Evolutionary conservation across 1,140 invertebrate species (phyloP), one percentile per base, ranked within the genome.

Genomic region (Oncopeltus fasciatus): DNA sequence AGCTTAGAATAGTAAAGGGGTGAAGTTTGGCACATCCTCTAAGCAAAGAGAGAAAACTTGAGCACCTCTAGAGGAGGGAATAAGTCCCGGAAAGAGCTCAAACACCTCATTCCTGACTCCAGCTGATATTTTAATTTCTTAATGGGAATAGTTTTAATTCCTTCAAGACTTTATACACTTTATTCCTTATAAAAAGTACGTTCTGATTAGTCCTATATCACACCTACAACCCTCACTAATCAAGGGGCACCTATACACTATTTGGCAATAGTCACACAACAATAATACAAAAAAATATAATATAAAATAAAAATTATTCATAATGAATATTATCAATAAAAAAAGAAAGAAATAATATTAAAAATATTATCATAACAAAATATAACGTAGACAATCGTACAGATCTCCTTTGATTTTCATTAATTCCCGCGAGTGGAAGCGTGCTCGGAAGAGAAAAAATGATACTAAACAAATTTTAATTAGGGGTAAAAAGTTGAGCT

Each of bases 201-300:
- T 53, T 53, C 49, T 53, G 49, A 53, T 53, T 53, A 53, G 49
- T 53, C 49, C 49, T 53, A 53, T 53, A 53, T 53, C 49, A 53
- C 49, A 53, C 49, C 49, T 53, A 53, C 49, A 53, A 53, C 49
- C 49, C 49, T 53, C 49, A 53, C 49, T 53, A 53, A 24, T 53
- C 49, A 24, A 53, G 49, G 49, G 49, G 49, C 49, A 24, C 49
- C 49, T 53, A 53, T 53, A 53, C 49, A 24, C 49, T 53, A 53
- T 53, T 53, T 53, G 49, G 49, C 49, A 53, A 24, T 24, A 24
- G 49, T 53, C 49, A 53, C 49, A 53, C 49, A 26, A 53, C n/a
- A 14, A 38, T 53, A 24, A 53, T 53, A 53, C 24, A 53, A 53
- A 53, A 53, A 24, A 53, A 53, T 24, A 53, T 24, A 24, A 53